Base-by-base conservation (phyloP, 2,797 vertebrate species). In the Alca torda region DNA sequence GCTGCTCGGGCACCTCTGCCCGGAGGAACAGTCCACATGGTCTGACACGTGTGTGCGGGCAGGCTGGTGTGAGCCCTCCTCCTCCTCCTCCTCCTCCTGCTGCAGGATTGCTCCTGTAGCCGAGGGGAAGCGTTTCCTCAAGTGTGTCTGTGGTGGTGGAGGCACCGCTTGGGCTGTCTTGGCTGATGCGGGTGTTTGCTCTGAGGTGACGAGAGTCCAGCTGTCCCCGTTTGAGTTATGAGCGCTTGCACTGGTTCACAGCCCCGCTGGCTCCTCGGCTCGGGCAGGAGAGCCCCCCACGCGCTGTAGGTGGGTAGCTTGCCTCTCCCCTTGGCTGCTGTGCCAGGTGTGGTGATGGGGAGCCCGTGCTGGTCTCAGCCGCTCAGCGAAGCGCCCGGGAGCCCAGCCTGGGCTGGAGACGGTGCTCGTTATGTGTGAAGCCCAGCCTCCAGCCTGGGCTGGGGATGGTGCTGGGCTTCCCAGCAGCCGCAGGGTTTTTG, bases 301-400 rank as follows among this genome's bases (percentile, higher is more conserved):
- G 56, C 8, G 0, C 45, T 0, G 59, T 2, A 4, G 0, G 1
- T 7, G 78, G 46, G 69, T 8, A 7, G 6, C 8, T 5, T 6
- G 14, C 33, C 73, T 18, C 4, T 50, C 11, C 45, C 39, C 39
- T 2, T 3, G 35, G 37, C 28, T 8, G 1, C 5, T 6, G 35
- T 20, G 35, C 63, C 1, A 0, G 7, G 0, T 0, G 11, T 13
- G 13, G 35, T 12, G 45, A 1, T 4, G 69, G 37, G 10, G 51
- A 74, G 28, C 64, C 64, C 1, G 51, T 3, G 24, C 57, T 4
- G 39, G n/a, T 13, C 76, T 51, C 12, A 4, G 60, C 39, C 0
- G 0, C 54, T 13, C 21, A 3, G 46, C 39, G 24, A 5, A 5
- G 18, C 0, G 0, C 7, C 0, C 3, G 33, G 33, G 70, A 41